Percentiles rank a stretch among this genome's conserved stretches.
Evolutionary conservation across 1,140 invertebrate genomes (phyloP).

Genomic region (Heliconius himera): DNA sequence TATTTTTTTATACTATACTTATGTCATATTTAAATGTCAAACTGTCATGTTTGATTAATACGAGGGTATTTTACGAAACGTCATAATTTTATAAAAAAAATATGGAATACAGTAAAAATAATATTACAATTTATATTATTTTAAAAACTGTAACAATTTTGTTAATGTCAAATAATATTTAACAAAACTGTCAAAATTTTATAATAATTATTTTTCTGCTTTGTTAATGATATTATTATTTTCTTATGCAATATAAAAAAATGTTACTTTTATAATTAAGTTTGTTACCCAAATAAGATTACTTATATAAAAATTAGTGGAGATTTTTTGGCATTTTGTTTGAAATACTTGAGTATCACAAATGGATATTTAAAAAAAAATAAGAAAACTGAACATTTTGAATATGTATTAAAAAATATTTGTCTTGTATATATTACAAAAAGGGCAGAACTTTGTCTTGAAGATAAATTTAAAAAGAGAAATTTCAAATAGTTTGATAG

Average conservation of each 20-base stretch:
- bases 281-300: background rate
- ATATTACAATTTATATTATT: too few species aligned
- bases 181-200: background rate
- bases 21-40: conserved; percentile 1
- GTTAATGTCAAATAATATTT: background rate
- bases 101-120: too few species aligned
- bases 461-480: too few species aligned
- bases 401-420: too few species aligned
- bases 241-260: too few species aligned
- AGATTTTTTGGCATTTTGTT: background rate
- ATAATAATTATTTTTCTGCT: background rate
- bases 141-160: background rate
- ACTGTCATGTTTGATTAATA: too few species aligned
- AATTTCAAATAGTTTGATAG: too few species aligned
- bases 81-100: too few species aligned
- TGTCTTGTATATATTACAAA: too few species aligned
- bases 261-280: background rate
- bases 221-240: background rate
- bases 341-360: background rate
- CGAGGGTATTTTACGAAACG: too few species aligned
- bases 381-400: too few species aligned
- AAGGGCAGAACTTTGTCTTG: too few species aligned
- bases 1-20: conserved; percentile 10
- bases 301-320: background rate
- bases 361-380: background rate